These are phyloP conservation scores for Resseliella maxima DNA, from an alignment of 2,888 invertebrate genomes.

Conservation along the genomic window DNA sequence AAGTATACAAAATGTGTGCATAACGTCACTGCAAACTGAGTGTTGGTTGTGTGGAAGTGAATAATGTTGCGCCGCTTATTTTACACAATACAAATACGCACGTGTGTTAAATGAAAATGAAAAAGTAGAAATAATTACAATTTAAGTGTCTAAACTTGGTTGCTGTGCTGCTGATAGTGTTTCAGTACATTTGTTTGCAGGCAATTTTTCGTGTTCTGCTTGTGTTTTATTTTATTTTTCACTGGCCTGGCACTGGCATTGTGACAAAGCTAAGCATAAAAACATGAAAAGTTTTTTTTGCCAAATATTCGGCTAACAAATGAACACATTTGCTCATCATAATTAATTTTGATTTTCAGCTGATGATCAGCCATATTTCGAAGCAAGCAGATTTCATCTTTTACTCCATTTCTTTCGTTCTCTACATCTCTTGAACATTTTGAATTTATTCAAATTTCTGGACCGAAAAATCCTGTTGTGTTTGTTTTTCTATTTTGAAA, in stretches of 20 bases:
- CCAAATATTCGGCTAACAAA: background rate
- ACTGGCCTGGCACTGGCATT: background rate
- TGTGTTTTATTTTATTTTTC: too few species aligned
- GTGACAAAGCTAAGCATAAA: background rate
- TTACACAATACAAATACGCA: background rate
- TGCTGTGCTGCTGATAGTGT: background rate
- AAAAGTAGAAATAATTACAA: slow-evolving; percentile 17
- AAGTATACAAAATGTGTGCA: background rate
- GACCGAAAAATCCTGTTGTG: background rate
- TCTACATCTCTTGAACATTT: background rate
- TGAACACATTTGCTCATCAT: slow-evolving; percentile 7
- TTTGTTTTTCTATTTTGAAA: slow-evolving; percentile 5
- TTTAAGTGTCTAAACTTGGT: slow-evolving; percentile 7
- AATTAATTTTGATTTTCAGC: background rate
- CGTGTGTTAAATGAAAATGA: background rate
- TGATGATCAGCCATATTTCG: too few species aligned
- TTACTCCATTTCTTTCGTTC: background rate
- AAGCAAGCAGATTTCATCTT: background rate
- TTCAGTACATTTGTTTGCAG: background rate
- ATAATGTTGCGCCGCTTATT: slow-evolving; percentile 4
- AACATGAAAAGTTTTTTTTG: background rate
- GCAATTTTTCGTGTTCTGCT: background rate
- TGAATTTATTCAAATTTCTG: background rate
- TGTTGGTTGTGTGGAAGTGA: slow-evolving; percentile 1
- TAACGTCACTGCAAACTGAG: background rate